A percentile compares a stretch with the other conserved stretches of the same genome.
Conservation (phyloP, 1,140 invertebrate species). For the Phenacoccus solenopsis region DNA sequence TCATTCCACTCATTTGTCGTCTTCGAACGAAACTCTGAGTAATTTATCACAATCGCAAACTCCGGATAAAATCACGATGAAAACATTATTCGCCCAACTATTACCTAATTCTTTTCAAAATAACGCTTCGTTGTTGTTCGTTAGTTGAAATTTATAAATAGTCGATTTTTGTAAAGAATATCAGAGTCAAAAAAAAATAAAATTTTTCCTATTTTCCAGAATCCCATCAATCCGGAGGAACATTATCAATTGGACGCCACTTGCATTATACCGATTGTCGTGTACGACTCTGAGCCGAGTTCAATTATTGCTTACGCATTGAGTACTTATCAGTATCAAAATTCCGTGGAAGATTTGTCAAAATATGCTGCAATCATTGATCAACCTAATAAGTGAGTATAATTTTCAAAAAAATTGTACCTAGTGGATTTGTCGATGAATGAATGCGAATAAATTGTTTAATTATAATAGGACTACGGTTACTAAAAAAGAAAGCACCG, state of each 20-base stretch:
- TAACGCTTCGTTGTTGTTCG: not conserved
- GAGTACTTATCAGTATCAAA: constrained; percentile 55
- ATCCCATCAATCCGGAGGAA: constrained; percentile 47
- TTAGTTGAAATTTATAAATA: not conserved
- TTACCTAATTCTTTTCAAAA: constrained; percentile 34
- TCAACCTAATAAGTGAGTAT: not conserved
- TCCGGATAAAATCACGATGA: constrained; percentile 50
- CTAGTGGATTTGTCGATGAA: not conserved
- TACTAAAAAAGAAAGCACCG: not conserved
- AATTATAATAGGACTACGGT: not conserved
- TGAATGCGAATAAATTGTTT: not conserved
- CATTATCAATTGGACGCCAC: constrained; percentile 47
- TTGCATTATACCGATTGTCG: constrained; percentile 53
- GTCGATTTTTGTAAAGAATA: too few relatives aligned
- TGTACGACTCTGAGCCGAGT: constrained; percentile 74
- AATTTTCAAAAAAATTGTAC: not conserved
- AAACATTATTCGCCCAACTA: constrained; percentile 53
- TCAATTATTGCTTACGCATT: constrained; percentile 81
- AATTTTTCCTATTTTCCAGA: constrained; percentile 31
- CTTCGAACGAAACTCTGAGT: not conserved
- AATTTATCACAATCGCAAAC: not conserved
- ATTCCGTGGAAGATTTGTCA: constrained; percentile 38
- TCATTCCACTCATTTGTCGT: not conserved
- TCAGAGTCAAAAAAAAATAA: too few relatives aligned
- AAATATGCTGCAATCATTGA: not conserved